These are phyloP conservation scores for Crenuchus spilurus DNA, from an alignment of 2,797 vertebrate genomes.

Conservation along the genomic window DNA sequence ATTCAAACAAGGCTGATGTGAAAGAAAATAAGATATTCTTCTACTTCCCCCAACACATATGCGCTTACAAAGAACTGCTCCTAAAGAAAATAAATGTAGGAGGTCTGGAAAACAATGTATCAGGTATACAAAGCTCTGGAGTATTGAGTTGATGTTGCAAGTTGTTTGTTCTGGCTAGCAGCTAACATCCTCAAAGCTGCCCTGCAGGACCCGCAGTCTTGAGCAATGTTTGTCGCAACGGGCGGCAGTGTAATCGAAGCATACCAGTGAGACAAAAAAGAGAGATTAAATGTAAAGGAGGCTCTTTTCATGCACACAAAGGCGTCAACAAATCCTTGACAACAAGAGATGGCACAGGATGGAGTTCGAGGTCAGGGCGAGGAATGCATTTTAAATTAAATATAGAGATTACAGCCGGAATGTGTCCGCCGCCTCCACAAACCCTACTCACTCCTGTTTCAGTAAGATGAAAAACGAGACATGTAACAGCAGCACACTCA, in stretches of 20 bases:
- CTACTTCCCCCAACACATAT: slow-evolving; percentile 2
- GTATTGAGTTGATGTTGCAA: slow-evolving; percentile 20
- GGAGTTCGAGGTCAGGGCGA: slow-evolving; percentile 23
- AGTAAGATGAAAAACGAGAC: not conserved
- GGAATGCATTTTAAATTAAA: slow-evolving; percentile 37
- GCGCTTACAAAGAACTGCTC: not conserved
- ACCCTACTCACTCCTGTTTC: not conserved
- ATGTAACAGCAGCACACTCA: slow-evolving; percentile 21
- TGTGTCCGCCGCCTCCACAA: slow-evolving; percentile 30
- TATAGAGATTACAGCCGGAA: slow-evolving; percentile 36
- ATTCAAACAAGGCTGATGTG: not conserved
- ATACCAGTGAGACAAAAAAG: slow-evolving; percentile 17
- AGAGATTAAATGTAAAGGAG: slow-evolving; percentile 42
- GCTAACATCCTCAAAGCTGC: slow-evolving; percentile 4
- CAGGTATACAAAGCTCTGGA: not conserved
- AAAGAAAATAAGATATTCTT: not conserved
- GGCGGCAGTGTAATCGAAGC: not conserved
- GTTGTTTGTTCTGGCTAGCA: slow-evolving; percentile 33
- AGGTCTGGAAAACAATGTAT: slow-evolving; percentile 24
- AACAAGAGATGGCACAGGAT: slow-evolving; percentile 47
- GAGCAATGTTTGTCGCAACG: slow-evolving; percentile 13
- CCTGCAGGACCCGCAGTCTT: slow-evolving; percentile 31
- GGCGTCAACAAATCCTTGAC: slow-evolving; percentile 29
- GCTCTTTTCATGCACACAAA: slow-evolving; percentile 37
- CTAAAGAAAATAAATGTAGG: not conserved